phyloP scores from a whole-genome alignment of 2,888 invertebrate genomes.

The Arctia plantaginis region DNA sequence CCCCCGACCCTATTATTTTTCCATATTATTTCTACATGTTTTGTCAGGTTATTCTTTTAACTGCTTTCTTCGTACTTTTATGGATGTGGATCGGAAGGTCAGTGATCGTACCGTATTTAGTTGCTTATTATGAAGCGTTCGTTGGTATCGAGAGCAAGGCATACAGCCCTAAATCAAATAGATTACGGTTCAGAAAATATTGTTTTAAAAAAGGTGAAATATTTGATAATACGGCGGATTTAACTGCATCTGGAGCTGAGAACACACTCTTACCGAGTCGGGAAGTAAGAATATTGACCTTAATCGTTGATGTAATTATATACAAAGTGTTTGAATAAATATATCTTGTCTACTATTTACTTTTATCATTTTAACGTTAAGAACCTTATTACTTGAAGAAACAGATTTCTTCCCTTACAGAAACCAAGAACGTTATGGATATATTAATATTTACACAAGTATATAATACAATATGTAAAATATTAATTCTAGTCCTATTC shows the following conservation, averaged over 20 bases:
- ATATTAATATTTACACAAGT: too few relatives aligned
- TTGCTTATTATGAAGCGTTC: constrained; percentile 57
- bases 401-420: too few relatives aligned
- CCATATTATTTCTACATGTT: constrained; percentile 80
- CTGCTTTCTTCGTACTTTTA: constrained; percentile 59
- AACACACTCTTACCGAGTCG: neutral
- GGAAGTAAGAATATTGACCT: neutral
- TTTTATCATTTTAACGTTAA: neutral
- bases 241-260: constrained; percentile 2
- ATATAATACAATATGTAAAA: too few relatives aligned
- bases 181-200: constrained; percentile 66
- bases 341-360: neutral
- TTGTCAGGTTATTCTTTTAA: constrained; percentile 72
- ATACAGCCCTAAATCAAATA: neutral
- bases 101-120: constrained; percentile 66
- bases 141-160: constrained; percentile 20
- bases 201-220: constrained; percentile 66
- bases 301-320: constrained; percentile 18
- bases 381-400: neutral
- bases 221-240: constrained; percentile 15
- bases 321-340: constrained; percentile 25
- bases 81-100: constrained; percentile 69
- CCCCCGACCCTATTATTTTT: constrained; percentile 73
- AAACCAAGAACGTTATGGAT: too few relatives aligned
- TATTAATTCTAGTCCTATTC: too few relatives aligned